Evolutionary conservation across 2,888 invertebrate genomes (phyloP).

Genomic region (Andricus curvator): DNA sequence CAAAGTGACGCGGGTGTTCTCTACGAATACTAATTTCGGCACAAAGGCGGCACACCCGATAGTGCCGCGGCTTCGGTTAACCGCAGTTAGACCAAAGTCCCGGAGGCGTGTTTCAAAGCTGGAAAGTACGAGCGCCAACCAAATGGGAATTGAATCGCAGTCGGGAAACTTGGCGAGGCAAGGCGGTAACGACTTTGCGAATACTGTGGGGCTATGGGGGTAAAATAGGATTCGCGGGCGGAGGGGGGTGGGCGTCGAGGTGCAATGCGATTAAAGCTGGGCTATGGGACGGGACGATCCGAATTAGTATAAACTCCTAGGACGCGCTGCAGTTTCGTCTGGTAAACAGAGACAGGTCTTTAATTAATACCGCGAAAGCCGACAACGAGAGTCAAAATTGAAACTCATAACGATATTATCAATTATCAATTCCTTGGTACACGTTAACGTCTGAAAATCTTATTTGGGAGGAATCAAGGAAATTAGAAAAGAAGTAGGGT

Average conservation of each 20-base stretch:
- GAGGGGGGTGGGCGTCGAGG: background rate
- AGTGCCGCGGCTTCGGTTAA: slow-evolving; percentile 46
- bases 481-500: too few relatives aligned
- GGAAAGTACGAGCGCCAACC: slow-evolving; percentile 53
- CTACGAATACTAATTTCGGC: slow-evolving; percentile 50
- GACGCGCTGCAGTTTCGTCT: slow-evolving; percentile 11
- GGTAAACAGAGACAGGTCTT: background rate
- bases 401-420: background rate
- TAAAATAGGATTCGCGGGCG: background rate
- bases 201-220: slow-evolving; percentile 20
- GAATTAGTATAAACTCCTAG: slow-evolving; percentile 37
- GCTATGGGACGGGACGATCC: slow-evolving; percentile 12
- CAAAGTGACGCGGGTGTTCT: slow-evolving; percentile 48
- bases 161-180: slow-evolving; percentile 53
- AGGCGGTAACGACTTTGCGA: slow-evolving; percentile 49
- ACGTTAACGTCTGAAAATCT: background rate
- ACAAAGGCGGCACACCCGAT: slow-evolving; percentile 49
- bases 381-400: background rate
- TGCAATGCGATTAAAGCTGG: slow-evolving; percentile 48
- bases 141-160: slow-evolving; percentile 60
- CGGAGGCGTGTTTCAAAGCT: slow-evolving; percentile 48
- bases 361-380: background rate
- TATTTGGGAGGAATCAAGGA: background rate
- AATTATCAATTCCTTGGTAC: background rate
- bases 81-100: slow-evolving; percentile 51